Percentiles rank a stretch among this genome's conserved stretches.
These are phyloP conservation scores for Callinectes sapidus DNA, from an alignment of 2,888 invertebrate genomes.

Conservation along the genomic window DNA sequence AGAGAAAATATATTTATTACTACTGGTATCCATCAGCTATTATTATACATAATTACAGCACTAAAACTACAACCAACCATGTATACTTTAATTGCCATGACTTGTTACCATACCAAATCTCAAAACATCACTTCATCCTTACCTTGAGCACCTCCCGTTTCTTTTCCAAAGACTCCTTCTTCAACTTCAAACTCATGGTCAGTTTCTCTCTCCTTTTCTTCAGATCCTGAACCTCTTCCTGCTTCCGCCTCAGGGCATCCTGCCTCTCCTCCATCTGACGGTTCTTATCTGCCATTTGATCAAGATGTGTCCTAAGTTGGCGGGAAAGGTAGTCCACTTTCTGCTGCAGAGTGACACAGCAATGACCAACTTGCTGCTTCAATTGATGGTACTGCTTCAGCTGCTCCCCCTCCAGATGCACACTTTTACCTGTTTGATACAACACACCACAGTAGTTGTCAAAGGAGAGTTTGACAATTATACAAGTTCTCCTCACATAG, in stretches of 20 bases:
- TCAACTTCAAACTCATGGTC: conserved; percentile 88
- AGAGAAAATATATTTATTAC: not conserved
- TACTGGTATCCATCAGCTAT: not conserved
- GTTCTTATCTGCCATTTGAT: conserved; percentile 91
- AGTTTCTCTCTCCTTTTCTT: conserved; percentile 94
- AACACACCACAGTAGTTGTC: too few species aligned
- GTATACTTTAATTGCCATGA: not conserved
- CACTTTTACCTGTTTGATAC: conserved; percentile 79
- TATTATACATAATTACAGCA: not conserved
- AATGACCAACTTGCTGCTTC: conserved; percentile 96
- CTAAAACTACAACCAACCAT: not conserved
- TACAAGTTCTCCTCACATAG: too few species aligned
- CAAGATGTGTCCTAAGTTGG: conserved; percentile 98
- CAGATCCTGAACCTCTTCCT: conserved; percentile 95
- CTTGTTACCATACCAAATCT: not conserved
- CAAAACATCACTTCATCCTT: conserved; percentile 76
- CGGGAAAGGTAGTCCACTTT: conserved; percentile 97
- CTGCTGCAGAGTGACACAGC: conserved; percentile 93
- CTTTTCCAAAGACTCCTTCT: conserved; percentile 82
- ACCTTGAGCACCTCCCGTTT: conserved; percentile 91
- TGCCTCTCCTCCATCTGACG: conserved; percentile 82
- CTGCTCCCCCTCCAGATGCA: conserved; percentile 94
- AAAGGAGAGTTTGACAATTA: too few species aligned
- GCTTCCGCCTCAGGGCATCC: conserved; percentile 92
- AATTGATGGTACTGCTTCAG: conserved; percentile 94